These are phyloP conservation scores for Lasioglossum calceatum DNA, from an alignment of 2,888 invertebrate species.

Conservation along the genomic window DNA sequence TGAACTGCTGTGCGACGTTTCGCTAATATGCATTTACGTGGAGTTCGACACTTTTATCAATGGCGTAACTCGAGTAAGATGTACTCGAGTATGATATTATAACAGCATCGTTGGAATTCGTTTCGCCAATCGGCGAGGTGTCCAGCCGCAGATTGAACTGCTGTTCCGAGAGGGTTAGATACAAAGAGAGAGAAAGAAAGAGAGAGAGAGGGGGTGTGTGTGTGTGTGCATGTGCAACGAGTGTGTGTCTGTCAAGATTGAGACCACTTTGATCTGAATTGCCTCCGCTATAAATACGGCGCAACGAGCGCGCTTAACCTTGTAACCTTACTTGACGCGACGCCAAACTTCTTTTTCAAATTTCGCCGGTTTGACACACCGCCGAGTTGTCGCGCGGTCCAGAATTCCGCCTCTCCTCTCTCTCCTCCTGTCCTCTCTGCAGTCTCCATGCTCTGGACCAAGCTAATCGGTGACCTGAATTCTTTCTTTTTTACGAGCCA, in stretches of 20 bases:
- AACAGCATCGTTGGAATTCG: not conserved
- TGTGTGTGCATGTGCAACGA: not conserved
- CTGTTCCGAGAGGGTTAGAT: not conserved
- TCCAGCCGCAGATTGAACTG: not conserved
- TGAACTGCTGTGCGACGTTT: too few relatives aligned
- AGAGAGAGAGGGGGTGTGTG: not conserved
- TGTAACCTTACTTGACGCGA: slow-evolving; percentile 12
- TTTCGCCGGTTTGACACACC: not conserved
- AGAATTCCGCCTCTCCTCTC: not conserved
- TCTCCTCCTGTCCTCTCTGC: too few relatives aligned
- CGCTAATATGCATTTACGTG: too few relatives aligned
- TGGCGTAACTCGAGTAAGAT: not conserved
- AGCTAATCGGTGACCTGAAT: slow-evolving; percentile 3
- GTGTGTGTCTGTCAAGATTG: not conserved
- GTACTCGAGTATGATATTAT: not conserved
- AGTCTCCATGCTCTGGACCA: not conserved
- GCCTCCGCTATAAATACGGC: slow-evolving; percentile 16
- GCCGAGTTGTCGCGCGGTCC: not conserved
- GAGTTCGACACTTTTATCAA: not conserved
- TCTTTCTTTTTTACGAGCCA: not conserved
- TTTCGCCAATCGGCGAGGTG: not conserved
- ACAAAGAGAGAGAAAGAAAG: not conserved
- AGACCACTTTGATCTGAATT: slow-evolving; percentile 19
- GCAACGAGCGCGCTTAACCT: slow-evolving; percentile 13
- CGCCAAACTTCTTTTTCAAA: slow-evolving; percentile 16